Base-by-base conservation (phyloP, 2,888 invertebrate genomes). In the Ptychoptera albimana region DNA sequence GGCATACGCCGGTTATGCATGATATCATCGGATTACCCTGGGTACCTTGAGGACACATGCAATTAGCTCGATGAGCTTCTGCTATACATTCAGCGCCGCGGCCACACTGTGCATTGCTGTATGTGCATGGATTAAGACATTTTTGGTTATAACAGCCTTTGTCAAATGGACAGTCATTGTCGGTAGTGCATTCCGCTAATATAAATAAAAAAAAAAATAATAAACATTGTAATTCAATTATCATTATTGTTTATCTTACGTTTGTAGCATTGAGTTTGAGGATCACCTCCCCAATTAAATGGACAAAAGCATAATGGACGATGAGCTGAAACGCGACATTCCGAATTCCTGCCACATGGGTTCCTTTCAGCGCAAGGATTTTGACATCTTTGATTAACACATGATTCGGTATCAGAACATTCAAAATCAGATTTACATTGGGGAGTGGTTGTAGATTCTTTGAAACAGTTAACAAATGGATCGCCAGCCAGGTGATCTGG, bases 271-370 rank as follows among this genome's bases (percentile, higher is more conserved):
- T 77, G 74, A 15, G 79, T 66, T 63, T 88, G 80, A 31, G 92
- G 89, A 63, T 91, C 84, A 48, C 92, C 92, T 43, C 85, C 86
- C 68, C 84, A 87, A 50, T 83, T 85, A 41, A 79, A 74, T 13
- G 84, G 84, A 60, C 92, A 92, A 55, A 74, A 75, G 62, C 92
- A 92, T 14, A 77, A 76, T 5, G 89, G 86, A 51, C 86, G 77
- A 58, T 87, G 88, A 52, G 78, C 73, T 38, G 72, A 69, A 0
- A 84, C 80, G 13, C 77, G 72, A 56, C 92, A 93, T 50, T 83
- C 74, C 1, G 91, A 87, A 49, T 82, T 78, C 9, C 74, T 67
- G 41, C 86, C 88, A 57, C 92, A 93, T 2, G 84, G 82, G 55
- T 82, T 79, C 38, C 73, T 75, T 14, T 80, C 74, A 34, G 67